A percentile compares a stretch with the other conserved stretches of the same genome.
Evolutionary conservation across 2,797 vertebrate genomes (phyloP).

Genomic region (Sternarchorhynchus goeldii): DNA sequence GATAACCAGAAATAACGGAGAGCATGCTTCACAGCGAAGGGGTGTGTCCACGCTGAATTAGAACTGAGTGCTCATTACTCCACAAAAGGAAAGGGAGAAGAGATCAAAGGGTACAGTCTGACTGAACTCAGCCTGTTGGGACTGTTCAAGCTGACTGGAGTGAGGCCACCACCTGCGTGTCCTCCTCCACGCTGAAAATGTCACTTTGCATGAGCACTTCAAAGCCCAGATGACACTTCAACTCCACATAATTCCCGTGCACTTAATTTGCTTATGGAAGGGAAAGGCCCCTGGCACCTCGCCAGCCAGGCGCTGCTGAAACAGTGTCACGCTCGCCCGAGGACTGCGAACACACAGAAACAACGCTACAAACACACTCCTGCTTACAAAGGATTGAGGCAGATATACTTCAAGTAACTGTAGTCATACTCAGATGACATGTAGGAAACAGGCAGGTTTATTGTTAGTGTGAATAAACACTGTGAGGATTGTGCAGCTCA

Average conservation of each 20-base stretch:
- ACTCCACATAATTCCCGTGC: conserved; percentile 12
- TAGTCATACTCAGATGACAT: too few species aligned
- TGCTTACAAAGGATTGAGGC: too few species aligned
- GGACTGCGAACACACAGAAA: too few species aligned
- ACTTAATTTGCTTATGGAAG: conserved; percentile 25
- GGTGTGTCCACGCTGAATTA: conserved; percentile 23
- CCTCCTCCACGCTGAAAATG: conserved; percentile 7
- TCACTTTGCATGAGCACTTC: conserved; percentile 15
- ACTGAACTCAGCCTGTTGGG: conserved; percentile 12
- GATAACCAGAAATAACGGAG: not conserved
- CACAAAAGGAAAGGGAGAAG: conserved; percentile 8
- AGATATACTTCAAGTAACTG: too few species aligned
- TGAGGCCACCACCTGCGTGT: conserved; percentile 18
- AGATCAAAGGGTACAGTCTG: conserved; percentile 30
- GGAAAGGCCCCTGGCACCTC: not conserved
- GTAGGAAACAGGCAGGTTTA: too few species aligned
- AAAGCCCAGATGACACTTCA: conserved; percentile 28
- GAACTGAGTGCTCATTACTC: conserved; percentile 21
- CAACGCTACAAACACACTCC: too few species aligned
- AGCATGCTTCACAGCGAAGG: not conserved
- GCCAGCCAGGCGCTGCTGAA: not conserved
- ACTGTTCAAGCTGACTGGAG: not conserved
- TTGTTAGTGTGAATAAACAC: too few species aligned
- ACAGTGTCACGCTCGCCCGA: not conserved
- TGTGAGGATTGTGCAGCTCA: too few species aligned